Evolutionary conservation across 2,888 invertebrate species (phyloP), one percentile per base, ranked within the genome.

Genomic region (Drosophila setosimentum): DNA sequence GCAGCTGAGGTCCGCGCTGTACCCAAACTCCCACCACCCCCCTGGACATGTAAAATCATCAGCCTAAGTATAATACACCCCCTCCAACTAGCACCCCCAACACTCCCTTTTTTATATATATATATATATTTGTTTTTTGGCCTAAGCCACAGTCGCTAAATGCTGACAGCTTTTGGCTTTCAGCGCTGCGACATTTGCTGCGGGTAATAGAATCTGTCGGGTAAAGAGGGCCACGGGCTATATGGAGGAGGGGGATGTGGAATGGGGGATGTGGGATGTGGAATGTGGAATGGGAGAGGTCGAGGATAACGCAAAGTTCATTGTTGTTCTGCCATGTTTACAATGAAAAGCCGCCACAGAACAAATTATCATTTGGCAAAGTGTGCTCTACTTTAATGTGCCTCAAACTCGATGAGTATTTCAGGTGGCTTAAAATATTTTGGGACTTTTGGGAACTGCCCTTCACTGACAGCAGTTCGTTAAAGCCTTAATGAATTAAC

Each of bases 141-240:
- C 71, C 68, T 80, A 78, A 78, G 71, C 78, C 32, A 69, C 62
- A 60, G 69, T 29, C 61, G 67, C 70, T 69, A 71, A 73, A 78
- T 63, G 68, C 62, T 84, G 89, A 83, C 89, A 86, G 89, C 78
- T 88, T 80, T 76, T 64, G 82, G 69, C 66, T 79, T 75, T 75
- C 57, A 64, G 29, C 80, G 45, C 35, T 59, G 50, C 45, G 51
- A 62, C 63, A 75, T 76, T 80, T 55, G 65, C 50, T 53, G 64
- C 27, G 48, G 45, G 50, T 49, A 66, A 61, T 67, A 59, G 58
- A 48, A 65, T 59, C 51, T 57, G 30, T 35, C 33, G 55, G 49
- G 11, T 18, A n/a, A 29, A 40, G 21, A n/a, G 32, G 48, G 6
- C 37, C 13, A 29, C 18, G 10, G 5, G 37, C 33, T 16, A 37